Evolutionary conservation across 53 echinoderm and acorn worm genomes (phyloP).

Genomic region (Echinometra lucunter): DNA sequence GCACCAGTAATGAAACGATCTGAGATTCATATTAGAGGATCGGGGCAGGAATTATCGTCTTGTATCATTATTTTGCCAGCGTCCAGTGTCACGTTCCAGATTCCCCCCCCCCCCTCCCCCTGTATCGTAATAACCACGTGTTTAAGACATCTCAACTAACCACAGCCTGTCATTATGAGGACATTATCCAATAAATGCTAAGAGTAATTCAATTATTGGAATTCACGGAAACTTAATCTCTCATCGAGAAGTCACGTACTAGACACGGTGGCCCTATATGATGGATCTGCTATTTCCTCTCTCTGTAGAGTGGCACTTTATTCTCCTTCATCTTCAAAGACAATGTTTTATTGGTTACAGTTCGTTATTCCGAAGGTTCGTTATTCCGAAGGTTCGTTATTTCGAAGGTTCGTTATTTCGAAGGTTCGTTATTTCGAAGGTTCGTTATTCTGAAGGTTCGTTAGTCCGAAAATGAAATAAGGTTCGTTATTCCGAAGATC

Average conservation of each 20-base stretch:
- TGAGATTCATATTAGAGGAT: too few relatives aligned
- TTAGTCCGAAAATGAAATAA: too few relatives aligned
- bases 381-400: too few relatives aligned
- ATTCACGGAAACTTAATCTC: background rate
- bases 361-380: too few relatives aligned
- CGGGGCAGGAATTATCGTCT: too few relatives aligned
- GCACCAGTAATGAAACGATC: too few relatives aligned
- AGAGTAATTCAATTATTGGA: constrained; percentile 10
- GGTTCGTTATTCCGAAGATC: too few relatives aligned
- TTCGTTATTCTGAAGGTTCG: too few relatives aligned
- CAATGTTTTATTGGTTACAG: background rate
- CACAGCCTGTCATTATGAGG: constrained; percentile 1
- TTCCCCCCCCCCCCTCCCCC: too few relatives aligned
- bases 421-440: too few relatives aligned
- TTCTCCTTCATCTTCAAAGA: background rate
- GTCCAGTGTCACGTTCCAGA: background rate
- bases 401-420: too few relatives aligned
- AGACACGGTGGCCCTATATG: background rate
- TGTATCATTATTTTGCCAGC: background rate
- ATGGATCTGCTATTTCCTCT: background rate
- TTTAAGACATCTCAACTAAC: background rate
- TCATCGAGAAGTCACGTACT: constrained; percentile 13
- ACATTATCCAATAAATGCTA: background rate
- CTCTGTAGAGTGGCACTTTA: background rate
- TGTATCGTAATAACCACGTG: background rate